phyloP scores from a whole-genome alignment of 2,113 vertebrate species.

The Nanorana parkeri region DNA sequence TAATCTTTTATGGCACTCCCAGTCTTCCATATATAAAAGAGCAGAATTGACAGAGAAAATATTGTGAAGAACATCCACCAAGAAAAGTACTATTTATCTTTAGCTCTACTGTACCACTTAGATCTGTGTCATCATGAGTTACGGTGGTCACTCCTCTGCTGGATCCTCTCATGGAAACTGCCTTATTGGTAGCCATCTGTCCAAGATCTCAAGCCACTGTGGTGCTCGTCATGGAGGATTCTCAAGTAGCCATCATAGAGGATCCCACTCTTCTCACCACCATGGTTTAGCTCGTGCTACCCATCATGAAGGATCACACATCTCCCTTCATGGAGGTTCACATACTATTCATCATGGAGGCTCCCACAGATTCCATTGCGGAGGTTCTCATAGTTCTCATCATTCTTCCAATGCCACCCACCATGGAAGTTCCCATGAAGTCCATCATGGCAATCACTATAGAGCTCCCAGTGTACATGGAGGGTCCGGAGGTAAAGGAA shows the following conservation, averaged over 20 bases:
- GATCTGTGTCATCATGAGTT: neutral
- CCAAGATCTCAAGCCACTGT: neutral
- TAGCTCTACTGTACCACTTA: neutral
- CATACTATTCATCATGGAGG: neutral
- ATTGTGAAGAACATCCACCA: no score
- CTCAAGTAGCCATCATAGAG: no score
- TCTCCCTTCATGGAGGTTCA: no score
- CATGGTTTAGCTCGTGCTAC: no score
- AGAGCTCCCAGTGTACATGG: constrained; percentile 26
- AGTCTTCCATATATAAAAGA: neutral
- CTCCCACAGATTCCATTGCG: neutral
- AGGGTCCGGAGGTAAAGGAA: constrained; percentile 18
- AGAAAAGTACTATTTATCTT: no score
- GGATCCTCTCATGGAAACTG: neutral
- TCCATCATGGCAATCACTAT: neutral
- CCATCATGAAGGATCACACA: no score
- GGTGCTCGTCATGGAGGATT: neutral
- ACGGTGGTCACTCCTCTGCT: neutral
- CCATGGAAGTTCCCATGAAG: neutral
- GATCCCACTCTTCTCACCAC: no score
- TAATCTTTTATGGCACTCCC: neutral
- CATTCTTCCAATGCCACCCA: neutral
- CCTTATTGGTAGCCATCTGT: neutral
- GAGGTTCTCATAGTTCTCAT: neutral
- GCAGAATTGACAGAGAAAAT: neutral